Conservation (phyloP, 2,113 vertebrate genomes). For the Cyanoderma ruficeps region DNA sequence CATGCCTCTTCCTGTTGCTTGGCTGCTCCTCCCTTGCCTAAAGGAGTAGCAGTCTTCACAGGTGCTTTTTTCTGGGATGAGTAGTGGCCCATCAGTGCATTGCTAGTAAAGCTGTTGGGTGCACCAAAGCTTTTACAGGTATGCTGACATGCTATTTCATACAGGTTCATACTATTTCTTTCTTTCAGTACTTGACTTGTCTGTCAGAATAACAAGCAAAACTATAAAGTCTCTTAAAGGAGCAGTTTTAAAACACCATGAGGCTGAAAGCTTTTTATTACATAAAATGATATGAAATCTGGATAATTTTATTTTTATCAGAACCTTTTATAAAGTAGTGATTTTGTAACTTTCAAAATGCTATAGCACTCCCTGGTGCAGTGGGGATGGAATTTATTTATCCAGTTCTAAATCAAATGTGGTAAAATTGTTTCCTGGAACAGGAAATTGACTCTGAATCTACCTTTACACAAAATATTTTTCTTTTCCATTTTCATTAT, state of each 20-base stretch:
- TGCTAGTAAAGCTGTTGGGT: neutral
- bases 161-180: neutral
- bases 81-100: neutral
- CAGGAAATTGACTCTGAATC: slow-evolving; percentile 14
- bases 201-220: neutral
- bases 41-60: neutral
- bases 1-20: neutral
- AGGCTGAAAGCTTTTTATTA: neutral
- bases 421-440: neutral
- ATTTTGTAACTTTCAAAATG: neutral
- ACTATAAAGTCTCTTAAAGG: neutral
- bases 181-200: neutral
- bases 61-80: neutral
- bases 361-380: neutral
- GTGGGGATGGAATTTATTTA: neutral
- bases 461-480: neutral
- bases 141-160: neutral
- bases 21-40: neutral
- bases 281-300: neutral
- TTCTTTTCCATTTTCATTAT: slow-evolving; percentile 23
- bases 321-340: neutral
- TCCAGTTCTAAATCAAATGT: slow-evolving; percentile 7
- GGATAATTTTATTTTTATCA: neutral
- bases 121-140: neutral
- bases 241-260: neutral